Percentiles rank a stretch among this genome's conserved stretches.
Evolutionary conservation across 2,113 vertebrate species (phyloP).

Genomic region (Corythaixoides concolor): DNA sequence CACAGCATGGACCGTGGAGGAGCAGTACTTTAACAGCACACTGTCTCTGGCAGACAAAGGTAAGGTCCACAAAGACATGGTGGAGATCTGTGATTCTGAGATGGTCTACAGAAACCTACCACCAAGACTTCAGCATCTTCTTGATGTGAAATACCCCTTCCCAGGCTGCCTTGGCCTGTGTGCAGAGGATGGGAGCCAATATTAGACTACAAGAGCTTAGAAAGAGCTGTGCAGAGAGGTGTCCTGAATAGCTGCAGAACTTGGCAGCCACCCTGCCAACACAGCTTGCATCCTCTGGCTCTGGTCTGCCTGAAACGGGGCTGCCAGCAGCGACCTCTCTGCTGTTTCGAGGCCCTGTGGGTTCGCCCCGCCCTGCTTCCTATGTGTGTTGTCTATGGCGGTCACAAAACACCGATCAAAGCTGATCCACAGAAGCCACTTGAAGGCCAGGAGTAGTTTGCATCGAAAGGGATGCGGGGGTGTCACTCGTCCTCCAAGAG

Average conservation of each 20-base stretch:
- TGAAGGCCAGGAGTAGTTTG: background rate
- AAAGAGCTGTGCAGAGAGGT: background rate
- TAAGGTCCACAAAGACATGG: background rate
- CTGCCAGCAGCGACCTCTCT: background rate
- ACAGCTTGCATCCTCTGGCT: background rate
- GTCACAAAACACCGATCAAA: background rate
- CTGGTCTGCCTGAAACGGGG: background rate
- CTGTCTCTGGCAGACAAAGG: slow-evolving; percentile 92
- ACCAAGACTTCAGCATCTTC: background rate
- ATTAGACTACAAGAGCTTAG: background rate
- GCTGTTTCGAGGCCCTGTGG: background rate
- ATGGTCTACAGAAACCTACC: background rate
- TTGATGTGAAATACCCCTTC: background rate
- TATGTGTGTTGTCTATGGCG: accelerated
- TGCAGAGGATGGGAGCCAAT: background rate
- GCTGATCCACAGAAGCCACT: background rate
- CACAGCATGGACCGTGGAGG: slow-evolving; percentile 80
- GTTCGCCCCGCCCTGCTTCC: background rate
- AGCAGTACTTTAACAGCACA: slow-evolving; percentile 91
- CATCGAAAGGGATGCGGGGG: background rate
- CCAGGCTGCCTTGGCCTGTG: background rate
- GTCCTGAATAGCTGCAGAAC: background rate
- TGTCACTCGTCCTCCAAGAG: background rate
- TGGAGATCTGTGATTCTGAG: background rate
- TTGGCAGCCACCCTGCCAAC: background rate